Conservation (phyloP, 2,888 invertebrate species). For the Neocrepidodera transversa region DNA sequence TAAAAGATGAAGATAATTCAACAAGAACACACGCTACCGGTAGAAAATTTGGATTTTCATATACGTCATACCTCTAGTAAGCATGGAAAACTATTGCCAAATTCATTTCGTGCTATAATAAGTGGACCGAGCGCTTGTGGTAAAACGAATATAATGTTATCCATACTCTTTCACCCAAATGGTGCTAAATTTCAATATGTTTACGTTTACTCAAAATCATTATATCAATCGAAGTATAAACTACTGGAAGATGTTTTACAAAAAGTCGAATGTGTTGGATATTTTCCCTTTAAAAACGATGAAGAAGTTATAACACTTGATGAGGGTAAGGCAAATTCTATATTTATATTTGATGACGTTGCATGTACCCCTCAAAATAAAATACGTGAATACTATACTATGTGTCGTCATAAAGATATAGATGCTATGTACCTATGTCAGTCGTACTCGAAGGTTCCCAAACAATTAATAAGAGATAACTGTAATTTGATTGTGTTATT, state of each 20-base stretch:
- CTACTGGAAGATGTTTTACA: slow-evolving; percentile 12
- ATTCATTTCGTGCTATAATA: slow-evolving; percentile 28
- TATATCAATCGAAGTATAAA: slow-evolving; percentile 28
- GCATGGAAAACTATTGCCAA: slow-evolving; percentile 27
- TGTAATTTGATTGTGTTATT: slow-evolving; percentile 40
- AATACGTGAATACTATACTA: slow-evolving; percentile 10
- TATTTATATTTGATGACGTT: slow-evolving; percentile 23
- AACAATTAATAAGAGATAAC: slow-evolving; percentile 19
- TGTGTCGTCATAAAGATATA: slow-evolving; percentile 8
- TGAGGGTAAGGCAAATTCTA: slow-evolving; percentile 9
- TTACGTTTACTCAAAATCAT: slow-evolving; percentile 29
- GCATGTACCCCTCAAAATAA: slow-evolving; percentile 1
- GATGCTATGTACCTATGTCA: slow-evolving; percentile 19
- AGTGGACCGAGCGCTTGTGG: slow-evolving; percentile 28
- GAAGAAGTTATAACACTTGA: slow-evolving; percentile 21
- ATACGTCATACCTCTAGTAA: too few species aligned
- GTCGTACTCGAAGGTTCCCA: slow-evolving; percentile 18
- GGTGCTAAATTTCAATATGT: slow-evolving; percentile 30
- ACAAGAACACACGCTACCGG: background rate
- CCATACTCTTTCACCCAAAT: slow-evolving; percentile 24
- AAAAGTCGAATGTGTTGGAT: slow-evolving; percentile 22
- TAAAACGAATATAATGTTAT: slow-evolving; percentile 29
- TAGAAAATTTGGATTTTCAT: slow-evolving; percentile 1
- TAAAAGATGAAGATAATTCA: background rate
- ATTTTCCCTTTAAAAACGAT: slow-evolving; percentile 23